Conservation (phyloP, 2,113 vertebrate genomes). For the Galbula dea region DNA sequence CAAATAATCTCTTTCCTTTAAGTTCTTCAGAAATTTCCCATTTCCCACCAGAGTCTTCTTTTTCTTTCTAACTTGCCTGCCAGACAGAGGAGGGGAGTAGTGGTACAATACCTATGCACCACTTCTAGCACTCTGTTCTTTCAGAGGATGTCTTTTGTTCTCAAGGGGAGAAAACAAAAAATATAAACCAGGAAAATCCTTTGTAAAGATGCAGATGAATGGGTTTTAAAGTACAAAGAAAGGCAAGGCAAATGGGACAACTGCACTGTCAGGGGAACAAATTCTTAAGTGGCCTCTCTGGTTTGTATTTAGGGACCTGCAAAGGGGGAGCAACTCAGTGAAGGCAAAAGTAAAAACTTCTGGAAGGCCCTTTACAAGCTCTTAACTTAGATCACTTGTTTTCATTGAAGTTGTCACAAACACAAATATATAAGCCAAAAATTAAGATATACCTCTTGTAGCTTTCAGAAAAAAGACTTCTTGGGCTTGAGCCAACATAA, state of each 20-base stretch:
- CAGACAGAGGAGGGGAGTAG: background rate
- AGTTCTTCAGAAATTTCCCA: background rate
- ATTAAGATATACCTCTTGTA: conserved; percentile 83
- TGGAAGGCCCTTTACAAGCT: background rate
- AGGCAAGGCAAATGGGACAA: background rate
- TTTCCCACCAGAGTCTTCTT: background rate
- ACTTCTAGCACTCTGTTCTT: background rate
- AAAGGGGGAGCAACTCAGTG: background rate
- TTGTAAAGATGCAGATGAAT: background rate
- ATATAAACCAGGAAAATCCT: background rate
- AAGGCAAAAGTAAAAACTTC: background rate
- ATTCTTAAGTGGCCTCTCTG: background rate
- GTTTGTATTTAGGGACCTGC: background rate
- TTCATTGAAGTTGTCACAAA: background rate
- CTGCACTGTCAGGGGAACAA: background rate
- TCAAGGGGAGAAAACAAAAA: background rate
- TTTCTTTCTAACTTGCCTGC: background rate
- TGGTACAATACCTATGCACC: background rate
- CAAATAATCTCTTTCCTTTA: background rate
- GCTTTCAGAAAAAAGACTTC: conserved; percentile 98
- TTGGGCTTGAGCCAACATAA: conserved; percentile 98
- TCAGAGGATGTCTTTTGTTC: background rate
- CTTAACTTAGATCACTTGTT: background rate
- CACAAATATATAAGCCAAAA: background rate
- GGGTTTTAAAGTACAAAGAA: background rate